Evolutionary conservation across 2,113 vertebrate genomes (phyloP), one percentile per base, ranked within the genome.

Genomic region (Lophura nycthemera): DNA sequence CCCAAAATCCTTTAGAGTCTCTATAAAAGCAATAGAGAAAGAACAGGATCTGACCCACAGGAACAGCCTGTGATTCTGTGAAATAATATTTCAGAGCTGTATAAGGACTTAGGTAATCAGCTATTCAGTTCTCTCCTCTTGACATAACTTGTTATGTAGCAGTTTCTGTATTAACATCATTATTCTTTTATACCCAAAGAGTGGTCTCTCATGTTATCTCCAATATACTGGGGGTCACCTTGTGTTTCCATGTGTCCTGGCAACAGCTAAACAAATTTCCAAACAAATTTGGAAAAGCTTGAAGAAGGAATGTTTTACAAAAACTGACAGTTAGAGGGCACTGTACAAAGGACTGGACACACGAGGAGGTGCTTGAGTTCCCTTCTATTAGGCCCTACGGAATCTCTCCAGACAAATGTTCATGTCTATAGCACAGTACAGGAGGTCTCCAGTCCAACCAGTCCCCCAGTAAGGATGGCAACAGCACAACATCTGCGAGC

Each of bases 341-440:
- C 7, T 8, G 45, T 56, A 70, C 11, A 36, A 61, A 69, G 13
- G 19, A 54, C 36, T 88, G 48, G 21, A 45, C 16, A 54, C 45
- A 21, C 60, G 29, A 72, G 12, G 10, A 66, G 14, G 40, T 57
- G 6, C 86, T 70, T 70, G 22, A 59, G 13, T 83, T 73, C 64
- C 27, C n/a, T 47, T 88, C 27, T 18, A 45, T 71, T 57, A 61
- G 22, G 38, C 34, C 6, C 20, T 57, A 38, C 40, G 47, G 64
- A 56, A 76, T 69, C 34, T 5, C 54, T 72, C 24, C 29, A 56
- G 67, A 76, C 32, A 86, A 42, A 65, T 24, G 27, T 45, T 69
- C 43, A 14, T 0, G 0, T 57, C 67, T 75, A 13, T 21, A n/a
- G 32, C 32, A 34, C 11, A n/a, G 21, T 34, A 34, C 57, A 34